Evolutionary conservation across 2,797 vertebrate genomes (phyloP).

Genomic region (Echiichthys vipera): DNA sequence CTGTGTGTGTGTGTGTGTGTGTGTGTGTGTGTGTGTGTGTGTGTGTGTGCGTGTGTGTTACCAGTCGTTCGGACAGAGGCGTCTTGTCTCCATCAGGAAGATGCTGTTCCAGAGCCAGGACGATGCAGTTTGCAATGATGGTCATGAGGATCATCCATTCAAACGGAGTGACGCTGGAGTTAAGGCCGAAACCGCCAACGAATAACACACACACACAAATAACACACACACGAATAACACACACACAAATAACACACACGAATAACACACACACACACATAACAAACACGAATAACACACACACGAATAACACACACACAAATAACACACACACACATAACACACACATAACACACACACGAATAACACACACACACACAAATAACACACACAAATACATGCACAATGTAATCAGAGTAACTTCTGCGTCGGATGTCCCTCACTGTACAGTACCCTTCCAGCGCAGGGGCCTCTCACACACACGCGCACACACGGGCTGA

Average conservation of each 20-base stretch:
- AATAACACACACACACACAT: constrained; percentile 38
- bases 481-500: too few relatives aligned
- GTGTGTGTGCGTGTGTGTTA: constrained; percentile 57
- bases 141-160: constrained; percentile 97
- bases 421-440: too few relatives aligned
- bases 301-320: constrained; percentile 38
- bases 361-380: neutral
- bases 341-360: constrained; percentile 37
- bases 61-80: constrained; percentile 93
- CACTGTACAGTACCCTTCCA: too few relatives aligned
- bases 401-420: neutral
- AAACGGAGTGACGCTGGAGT: constrained; percentile 87
- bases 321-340: constrained; percentile 30
- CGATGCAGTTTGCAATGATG: constrained; percentile 97
- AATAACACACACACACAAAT: neutral
- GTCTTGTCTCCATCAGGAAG: constrained; percentile 95
- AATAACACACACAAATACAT: constrained; percentile 13
- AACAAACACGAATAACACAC: constrained; percentile 33
- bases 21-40: constrained; percentile 1
- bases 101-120: constrained; percentile 94
- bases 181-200: constrained; percentile 64
- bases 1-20: neutral
- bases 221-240: constrained; percentile 7
- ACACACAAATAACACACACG: constrained; percentile 35
- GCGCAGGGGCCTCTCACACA: too few relatives aligned